These are phyloP conservation scores for Otus scops DNA, from an alignment of 2,797 vertebrate species.

Conservation along the genomic window DNA sequence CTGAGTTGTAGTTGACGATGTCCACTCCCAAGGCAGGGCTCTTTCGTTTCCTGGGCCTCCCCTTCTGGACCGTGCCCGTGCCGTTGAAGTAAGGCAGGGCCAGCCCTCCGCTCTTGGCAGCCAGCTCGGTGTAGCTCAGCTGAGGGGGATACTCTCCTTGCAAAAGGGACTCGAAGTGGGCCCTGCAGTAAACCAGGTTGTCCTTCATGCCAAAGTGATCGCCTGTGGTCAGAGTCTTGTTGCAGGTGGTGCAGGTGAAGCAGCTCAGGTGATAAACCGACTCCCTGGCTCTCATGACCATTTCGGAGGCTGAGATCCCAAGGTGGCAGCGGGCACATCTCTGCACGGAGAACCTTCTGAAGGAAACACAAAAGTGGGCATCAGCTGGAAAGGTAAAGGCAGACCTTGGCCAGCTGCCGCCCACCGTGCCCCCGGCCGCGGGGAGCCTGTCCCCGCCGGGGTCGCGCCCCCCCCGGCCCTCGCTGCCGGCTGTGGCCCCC, in stretches of 20 bases:
- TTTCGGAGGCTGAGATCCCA: slow-evolving; percentile 97
- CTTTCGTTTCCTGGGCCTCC: slow-evolving; percentile 93
- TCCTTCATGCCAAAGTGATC: slow-evolving; percentile 99
- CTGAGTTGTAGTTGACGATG: slow-evolving; percentile 92
- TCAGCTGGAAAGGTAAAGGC: background rate
- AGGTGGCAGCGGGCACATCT: slow-evolving; percentile 99
- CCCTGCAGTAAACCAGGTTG: slow-evolving; percentile 96
- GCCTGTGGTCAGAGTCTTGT: slow-evolving; percentile 96
- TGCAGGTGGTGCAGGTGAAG: slow-evolving; percentile 97
- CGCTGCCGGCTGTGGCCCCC: background rate
- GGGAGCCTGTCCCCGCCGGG: background rate
- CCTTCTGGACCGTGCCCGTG: slow-evolving; percentile 92
- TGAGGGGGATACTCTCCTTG: slow-evolving; percentile 92
- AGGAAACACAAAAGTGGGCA: slow-evolving; percentile 66
- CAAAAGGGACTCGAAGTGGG: slow-evolving; percentile 94
- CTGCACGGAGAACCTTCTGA: slow-evolving; percentile 99
- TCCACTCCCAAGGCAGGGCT: slow-evolving; percentile 95
- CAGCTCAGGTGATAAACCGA: slow-evolving; percentile 99
- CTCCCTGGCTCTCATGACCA: slow-evolving; percentile 98
- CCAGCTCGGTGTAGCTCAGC: slow-evolving; percentile 95
- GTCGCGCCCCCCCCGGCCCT: background rate
- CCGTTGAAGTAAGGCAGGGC: slow-evolving; percentile 95
- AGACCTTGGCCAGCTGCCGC: background rate
- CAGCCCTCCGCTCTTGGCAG: slow-evolving; percentile 89
- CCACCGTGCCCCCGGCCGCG: background rate